Percentiles rank a stretch among this genome's conserved stretches.
phyloP scores from a whole-genome alignment of 2,888 invertebrate genomes.

The Ecdyonurus torrentis region DNA sequence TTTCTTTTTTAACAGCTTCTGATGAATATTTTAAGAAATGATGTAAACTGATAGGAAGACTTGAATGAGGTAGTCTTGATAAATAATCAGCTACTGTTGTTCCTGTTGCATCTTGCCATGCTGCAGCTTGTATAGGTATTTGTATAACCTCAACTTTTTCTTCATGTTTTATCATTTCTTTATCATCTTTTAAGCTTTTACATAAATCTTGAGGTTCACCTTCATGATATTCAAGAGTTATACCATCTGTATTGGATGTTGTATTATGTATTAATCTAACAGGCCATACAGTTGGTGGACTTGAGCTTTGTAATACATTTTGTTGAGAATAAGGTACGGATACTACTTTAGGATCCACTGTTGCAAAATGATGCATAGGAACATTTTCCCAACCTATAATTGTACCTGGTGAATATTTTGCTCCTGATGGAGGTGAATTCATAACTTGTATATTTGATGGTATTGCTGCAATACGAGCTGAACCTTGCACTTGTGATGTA shows the following conservation, averaged over 20 bases:
- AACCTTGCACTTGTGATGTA: background rate
- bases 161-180: background rate
- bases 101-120: background rate
- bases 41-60: conserved; percentile 23
- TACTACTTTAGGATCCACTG: background rate
- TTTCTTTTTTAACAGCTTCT: conserved; percentile 18
- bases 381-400: background rate
- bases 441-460: background rate
- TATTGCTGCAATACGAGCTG: background rate
- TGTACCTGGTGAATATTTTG: background rate
- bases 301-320: background rate
- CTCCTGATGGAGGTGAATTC: background rate
- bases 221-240: conserved; percentile 8
- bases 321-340: background rate
- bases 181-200: conserved; percentile 4
- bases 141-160: conserved; percentile 9
- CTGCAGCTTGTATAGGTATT: background rate
- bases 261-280: conserved; percentile 10
- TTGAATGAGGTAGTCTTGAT: conserved; percentile 24
- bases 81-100: conserved; percentile 25
- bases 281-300: conserved; percentile 10
- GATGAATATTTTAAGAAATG: conserved; percentile 24
- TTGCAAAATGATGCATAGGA: background rate
- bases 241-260: background rate
- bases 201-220: conserved; percentile 6